Percentiles rank a stretch among this genome's conserved stretches.
Conservation (phyloP, 2,797 vertebrate genomes). For the Chaunax sp. region DNA sequence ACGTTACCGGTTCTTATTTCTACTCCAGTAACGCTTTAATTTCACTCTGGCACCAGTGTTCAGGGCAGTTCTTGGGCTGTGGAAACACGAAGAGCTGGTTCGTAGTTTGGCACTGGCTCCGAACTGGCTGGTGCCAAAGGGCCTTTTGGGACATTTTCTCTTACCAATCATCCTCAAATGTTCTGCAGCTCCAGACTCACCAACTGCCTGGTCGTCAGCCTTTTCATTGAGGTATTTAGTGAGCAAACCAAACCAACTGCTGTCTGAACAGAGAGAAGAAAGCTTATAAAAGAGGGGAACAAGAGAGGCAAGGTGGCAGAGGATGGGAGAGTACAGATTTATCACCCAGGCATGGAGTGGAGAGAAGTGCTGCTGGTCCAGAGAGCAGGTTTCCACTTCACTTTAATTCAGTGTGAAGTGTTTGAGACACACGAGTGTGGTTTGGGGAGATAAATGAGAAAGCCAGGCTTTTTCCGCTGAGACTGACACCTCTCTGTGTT, state of each 20-base stretch:
- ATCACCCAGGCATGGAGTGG: slow-evolving; percentile 61
- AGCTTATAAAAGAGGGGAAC: slow-evolving; percentile 38
- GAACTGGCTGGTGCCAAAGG: no score
- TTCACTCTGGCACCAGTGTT: no score
- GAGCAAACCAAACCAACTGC: background rate
- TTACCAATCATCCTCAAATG: background rate
- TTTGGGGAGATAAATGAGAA: slow-evolving; percentile 61
- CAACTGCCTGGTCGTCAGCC: background rate
- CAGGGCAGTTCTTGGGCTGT: no score
- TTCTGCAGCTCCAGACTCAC: slow-evolving; percentile 4
- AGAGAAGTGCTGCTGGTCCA: slow-evolving; percentile 63
- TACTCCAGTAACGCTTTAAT: no score
- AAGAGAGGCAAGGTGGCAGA: slow-evolving; percentile 27
- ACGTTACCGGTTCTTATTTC: no score
- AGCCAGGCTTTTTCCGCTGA: slow-evolving; percentile 46
- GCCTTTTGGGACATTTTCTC: background rate
- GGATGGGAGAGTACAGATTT: slow-evolving; percentile 55
- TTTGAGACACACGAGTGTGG: slow-evolving; percentile 57
- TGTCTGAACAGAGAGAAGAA: slow-evolving; percentile 15
- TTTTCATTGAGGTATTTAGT: background rate
- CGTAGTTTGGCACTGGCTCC: no score
- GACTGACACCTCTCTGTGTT: slow-evolving; percentile 46
- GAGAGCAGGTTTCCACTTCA: slow-evolving; percentile 67
- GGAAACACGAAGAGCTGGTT: no score
- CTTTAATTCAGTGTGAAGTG: slow-evolving; percentile 74